Conservation (phyloP, 2,113 vertebrate species). For the Uropsilus gracilis region DNA sequence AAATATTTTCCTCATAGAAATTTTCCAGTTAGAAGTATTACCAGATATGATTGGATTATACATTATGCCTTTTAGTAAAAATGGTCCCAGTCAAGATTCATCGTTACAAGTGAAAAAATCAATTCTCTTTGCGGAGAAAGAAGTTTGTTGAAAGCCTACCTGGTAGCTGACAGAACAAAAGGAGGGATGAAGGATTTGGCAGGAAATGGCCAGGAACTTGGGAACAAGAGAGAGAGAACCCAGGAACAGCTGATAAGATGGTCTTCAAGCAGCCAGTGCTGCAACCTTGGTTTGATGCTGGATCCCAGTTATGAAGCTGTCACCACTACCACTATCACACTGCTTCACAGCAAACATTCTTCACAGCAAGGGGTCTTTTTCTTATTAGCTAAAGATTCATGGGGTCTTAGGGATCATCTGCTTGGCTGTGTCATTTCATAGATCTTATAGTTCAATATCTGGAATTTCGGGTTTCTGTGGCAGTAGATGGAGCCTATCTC, state of each 20-base stretch:
- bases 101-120: constrained; percentile 21
- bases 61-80: constrained; percentile 1
- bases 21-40: constrained; percentile 35
- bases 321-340: not conserved
- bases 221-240: too few species aligned
- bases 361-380: not conserved
- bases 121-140: constrained; percentile 38
- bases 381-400: not conserved
- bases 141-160: not conserved
- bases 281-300: not conserved
- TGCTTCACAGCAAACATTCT: not conserved
- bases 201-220: not conserved
- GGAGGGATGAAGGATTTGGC: not conserved
- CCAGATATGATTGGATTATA: not conserved
- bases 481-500: not conserved
- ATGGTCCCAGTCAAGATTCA: not conserved
- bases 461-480: not conserved
- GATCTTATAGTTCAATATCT: not conserved
- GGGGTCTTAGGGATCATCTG: not conserved
- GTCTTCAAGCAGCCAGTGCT: not conserved
- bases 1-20: constrained; percentile 12
- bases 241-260: not conserved
- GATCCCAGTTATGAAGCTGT: not conserved
- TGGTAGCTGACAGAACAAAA: constrained; percentile 25
- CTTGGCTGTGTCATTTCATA: not conserved